Base-by-base conservation (phyloP, 1,140 invertebrate genomes). In the Bombyx mandarina region DNA sequence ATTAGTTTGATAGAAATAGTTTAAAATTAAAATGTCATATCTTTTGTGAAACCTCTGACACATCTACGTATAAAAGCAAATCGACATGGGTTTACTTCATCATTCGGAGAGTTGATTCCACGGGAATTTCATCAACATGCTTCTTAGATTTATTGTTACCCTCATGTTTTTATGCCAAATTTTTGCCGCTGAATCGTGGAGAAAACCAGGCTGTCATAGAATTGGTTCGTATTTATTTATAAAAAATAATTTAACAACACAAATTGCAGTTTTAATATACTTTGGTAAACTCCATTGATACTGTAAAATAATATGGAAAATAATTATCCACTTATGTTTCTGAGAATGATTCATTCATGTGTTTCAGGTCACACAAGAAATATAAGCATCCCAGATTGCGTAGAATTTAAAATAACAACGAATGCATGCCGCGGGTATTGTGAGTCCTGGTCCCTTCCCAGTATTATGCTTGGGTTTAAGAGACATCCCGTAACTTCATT, bases 401-500 rank as follows among this genome's bases (percentile, higher is more conserved):
- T 96, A 0, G 91, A 94, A 66, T 96, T 97, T 74, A 89, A 91
- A 57, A 93, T 96, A 63, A 95, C 93, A 8, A 96, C 94, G 12
- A 96, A 96, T 80, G 95, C 95, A 1, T 97, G 95, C 72, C 90
- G 94, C 54, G 95, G 95, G 0, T 96, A 91, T 85, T 97, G 96
- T 79, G 92, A 94, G 69, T 96, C 94, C 0, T 96, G 93, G 90
- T 93, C 94, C 0, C 81, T 90, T 48, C 89, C 90, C 0, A 86
- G 89, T 91, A 69, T 93, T 89, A 65, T 92, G 10, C 86, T 90
- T 52, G 91, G 92, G 45, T 92, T 93, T 64, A 90, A 90, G 4
- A 89, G 91, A 35, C 92, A 94, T 71, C 90, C 93, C 1, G 92
- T 97, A 53, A 96, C 95, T 0, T 96, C 94, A 1, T 89, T 95